phyloP scores from a whole-genome alignment of 2,113 vertebrate genomes.

The Cheilinus undulatus region DNA sequence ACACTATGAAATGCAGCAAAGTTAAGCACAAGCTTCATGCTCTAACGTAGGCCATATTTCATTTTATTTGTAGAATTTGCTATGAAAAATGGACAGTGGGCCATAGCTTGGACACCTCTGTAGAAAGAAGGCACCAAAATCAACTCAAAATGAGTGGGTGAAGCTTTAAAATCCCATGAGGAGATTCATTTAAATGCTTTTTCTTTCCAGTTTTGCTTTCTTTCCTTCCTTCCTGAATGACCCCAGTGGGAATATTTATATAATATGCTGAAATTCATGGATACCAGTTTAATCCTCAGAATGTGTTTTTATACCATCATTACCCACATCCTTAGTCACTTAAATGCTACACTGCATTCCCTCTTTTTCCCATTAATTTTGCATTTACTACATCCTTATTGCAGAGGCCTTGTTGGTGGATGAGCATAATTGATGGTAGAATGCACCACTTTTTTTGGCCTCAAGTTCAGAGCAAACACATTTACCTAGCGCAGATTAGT shows the following conservation, averaged over 20 bases:
- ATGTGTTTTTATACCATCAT: neutral
- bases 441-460: constrained; percentile 52
- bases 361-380: constrained; percentile 37
- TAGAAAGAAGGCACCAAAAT: no score
- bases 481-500: constrained; percentile 77
- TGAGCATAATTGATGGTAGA: constrained; percentile 43
- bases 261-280: neutral
- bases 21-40: no score
- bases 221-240: no score
- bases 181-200: no score
- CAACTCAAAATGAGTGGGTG: no score
- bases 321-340: neutral
- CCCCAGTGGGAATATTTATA: neutral
- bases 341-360: constrained; percentile 10
- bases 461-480: constrained; percentile 68
- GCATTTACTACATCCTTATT: constrained; percentile 28
- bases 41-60: no score
- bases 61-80: no score
- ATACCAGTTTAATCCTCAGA: neutral
- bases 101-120: no score
- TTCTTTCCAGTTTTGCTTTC: no score
- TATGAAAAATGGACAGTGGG: no score
- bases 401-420: constrained; percentile 32
- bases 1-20: no score
- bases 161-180: no score